These are phyloP conservation scores for Temnothorax unifasciatus DNA, from an alignment of 2,888 invertebrate genomes.

Conservation along the genomic window DNA sequence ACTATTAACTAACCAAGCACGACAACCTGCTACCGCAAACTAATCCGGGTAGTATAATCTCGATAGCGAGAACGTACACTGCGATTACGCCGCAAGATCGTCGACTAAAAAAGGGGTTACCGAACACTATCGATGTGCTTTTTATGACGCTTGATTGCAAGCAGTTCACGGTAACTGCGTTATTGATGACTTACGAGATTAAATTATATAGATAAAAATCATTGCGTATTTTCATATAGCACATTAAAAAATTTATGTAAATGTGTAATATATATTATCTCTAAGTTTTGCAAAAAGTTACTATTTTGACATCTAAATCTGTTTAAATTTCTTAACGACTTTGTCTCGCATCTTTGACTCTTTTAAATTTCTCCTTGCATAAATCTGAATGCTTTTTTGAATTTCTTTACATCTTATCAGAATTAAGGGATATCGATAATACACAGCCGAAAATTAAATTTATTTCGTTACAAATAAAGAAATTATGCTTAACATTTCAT, in stretches of 20 bases:
- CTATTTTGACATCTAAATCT: not conserved
- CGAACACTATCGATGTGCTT: constrained; percentile 13
- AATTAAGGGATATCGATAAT: not conserved
- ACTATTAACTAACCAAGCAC: constrained; percentile 68
- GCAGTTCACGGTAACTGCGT: constrained; percentile 15
- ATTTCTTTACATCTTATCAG: not conserved
- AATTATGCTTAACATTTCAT: not conserved
- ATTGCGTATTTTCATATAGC: not conserved
- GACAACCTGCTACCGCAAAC: constrained; percentile 67
- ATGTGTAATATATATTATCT: not conserved
- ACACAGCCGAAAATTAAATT: not conserved
- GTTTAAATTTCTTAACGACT: not conserved
- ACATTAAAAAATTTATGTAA: not conserved
- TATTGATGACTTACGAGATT: constrained; percentile 21
- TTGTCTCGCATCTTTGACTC: not conserved
- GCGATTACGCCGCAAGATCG: constrained; percentile 49
- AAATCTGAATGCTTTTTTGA: not conserved
- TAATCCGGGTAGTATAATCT: constrained; percentile 65
- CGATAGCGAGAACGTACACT: constrained; percentile 54
- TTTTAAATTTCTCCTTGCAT: not conserved
- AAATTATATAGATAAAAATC: not conserved
- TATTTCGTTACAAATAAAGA: not conserved
- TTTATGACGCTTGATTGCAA: constrained; percentile 34
- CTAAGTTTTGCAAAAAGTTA: not conserved
- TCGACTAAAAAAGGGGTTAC: constrained; percentile 28